These are phyloP conservation scores for Sula dactylatra DNA, from an alignment of 2,113 vertebrate species.

Conservation along the genomic window DNA sequence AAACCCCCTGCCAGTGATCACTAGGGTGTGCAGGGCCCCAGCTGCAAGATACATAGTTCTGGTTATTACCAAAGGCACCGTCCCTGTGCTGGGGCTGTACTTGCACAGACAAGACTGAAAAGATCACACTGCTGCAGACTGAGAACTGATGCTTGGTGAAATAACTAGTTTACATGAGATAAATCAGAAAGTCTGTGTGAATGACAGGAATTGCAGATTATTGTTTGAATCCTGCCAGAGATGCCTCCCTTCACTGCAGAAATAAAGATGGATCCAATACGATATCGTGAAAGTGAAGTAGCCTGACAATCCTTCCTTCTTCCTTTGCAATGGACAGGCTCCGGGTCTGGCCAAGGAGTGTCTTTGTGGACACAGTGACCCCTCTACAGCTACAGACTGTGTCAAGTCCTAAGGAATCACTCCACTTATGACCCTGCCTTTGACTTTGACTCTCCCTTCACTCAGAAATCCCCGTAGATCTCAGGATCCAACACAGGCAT, in stretches of 20 bases:
- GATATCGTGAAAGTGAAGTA: fast-evolving
- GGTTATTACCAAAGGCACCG: background rate
- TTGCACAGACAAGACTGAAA: background rate
- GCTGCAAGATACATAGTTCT: background rate
- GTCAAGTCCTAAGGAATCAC: background rate
- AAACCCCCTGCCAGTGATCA: background rate
- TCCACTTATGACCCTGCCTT: background rate
- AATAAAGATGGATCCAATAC: background rate
- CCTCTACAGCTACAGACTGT: background rate
- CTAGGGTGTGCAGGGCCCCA: background rate
- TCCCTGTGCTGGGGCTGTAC: background rate
- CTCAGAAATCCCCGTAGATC: background rate
- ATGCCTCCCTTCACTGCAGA: background rate
- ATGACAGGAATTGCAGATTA: background rate
- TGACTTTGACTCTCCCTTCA: background rate
- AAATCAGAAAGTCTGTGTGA: background rate
- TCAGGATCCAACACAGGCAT: background rate
- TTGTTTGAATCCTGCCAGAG: background rate
- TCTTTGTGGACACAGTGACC: background rate
- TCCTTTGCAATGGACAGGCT: background rate
- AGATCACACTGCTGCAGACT: background rate
- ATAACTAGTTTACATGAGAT: background rate
- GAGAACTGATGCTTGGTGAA: background rate
- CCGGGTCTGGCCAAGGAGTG: background rate
- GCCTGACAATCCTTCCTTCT: background rate